Percentiles rank a stretch among this genome's conserved stretches.
These are phyloP conservation scores for Lithophane ornitopus DNA, from an alignment of 2,888 invertebrate species.

Conservation along the genomic window DNA sequence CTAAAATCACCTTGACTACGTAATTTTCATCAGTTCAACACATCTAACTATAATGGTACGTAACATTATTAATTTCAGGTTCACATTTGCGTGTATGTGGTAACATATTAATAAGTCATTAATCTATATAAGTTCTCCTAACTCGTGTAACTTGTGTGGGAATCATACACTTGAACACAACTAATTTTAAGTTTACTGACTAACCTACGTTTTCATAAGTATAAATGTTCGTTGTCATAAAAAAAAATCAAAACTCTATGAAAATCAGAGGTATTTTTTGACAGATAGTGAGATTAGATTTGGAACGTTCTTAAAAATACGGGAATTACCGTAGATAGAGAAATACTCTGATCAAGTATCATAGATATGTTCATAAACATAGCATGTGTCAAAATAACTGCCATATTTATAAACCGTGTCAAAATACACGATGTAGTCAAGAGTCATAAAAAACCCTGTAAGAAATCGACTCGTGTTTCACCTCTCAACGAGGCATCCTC, in stretches of 20 bases:
- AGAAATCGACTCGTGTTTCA: no score
- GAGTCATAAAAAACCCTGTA: no score
- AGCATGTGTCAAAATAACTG: background rate
- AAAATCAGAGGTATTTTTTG: no score
- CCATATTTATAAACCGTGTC: background rate
- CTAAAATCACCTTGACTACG: background rate
- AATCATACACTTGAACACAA: background rate
- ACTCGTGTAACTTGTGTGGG: background rate
- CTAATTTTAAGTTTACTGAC: constrained; percentile 5
- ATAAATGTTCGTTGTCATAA: no score
- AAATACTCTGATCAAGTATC: background rate
- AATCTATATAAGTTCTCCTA: background rate
- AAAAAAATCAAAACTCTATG: no score
- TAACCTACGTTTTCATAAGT: constrained; percentile 5
- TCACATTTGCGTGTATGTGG: background rate
- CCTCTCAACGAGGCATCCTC: no score
- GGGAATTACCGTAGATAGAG: no score
- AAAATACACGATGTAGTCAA: background rate
- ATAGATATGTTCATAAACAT: background rate
- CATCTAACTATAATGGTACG: background rate
- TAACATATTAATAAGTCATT: background rate
- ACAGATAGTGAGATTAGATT: no score
- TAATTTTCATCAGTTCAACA: background rate
- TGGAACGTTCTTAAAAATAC: no score
- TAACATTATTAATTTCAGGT: background rate